phyloP scores from a whole-genome alignment of 2,113 vertebrate species.

The Salvelinus fontinalis region DNA sequence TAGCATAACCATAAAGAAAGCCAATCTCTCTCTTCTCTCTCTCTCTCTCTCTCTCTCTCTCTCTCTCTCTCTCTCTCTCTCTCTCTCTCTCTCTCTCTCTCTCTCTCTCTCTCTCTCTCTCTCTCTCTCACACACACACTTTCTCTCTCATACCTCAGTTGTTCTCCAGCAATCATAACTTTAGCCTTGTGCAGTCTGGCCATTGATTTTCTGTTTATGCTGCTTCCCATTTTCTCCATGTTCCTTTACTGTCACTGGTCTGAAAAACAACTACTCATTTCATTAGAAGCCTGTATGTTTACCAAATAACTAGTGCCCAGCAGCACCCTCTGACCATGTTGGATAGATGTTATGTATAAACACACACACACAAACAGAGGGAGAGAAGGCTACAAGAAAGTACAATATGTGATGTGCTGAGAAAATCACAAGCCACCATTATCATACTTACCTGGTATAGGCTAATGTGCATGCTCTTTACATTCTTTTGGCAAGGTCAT shows the following conservation, averaged over 20 bases:
- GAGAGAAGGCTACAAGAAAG: too few species aligned
- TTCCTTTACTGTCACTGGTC: conserved; percentile 29
- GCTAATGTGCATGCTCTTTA: too few species aligned
- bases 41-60: not conserved
- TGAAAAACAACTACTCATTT: not conserved
- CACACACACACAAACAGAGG: conserved; percentile 3
- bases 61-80: not conserved
- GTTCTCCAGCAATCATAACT: conserved; percentile 86
- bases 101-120: not conserved
- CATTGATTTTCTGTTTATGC: conserved; percentile 72
- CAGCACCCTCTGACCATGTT: conserved; percentile 32
- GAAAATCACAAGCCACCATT: too few species aligned
- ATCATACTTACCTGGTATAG: too few species aligned
- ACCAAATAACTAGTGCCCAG: conserved; percentile 57
- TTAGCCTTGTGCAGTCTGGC: conserved; percentile 79
- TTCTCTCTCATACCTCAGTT: conserved; percentile 78
- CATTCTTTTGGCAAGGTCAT: too few species aligned
- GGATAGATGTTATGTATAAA: conserved; percentile 67
- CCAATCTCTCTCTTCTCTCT: not conserved
- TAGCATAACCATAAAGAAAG: too few species aligned
- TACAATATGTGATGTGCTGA: too few species aligned
- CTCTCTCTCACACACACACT: not conserved
- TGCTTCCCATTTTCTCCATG: conserved; percentile 72
- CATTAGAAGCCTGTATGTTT: conserved; percentile 48
- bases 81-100: too few species aligned